Base-by-base conservation (phyloP, 2,888 invertebrate genomes). In the Ellobium chinense region DNA sequence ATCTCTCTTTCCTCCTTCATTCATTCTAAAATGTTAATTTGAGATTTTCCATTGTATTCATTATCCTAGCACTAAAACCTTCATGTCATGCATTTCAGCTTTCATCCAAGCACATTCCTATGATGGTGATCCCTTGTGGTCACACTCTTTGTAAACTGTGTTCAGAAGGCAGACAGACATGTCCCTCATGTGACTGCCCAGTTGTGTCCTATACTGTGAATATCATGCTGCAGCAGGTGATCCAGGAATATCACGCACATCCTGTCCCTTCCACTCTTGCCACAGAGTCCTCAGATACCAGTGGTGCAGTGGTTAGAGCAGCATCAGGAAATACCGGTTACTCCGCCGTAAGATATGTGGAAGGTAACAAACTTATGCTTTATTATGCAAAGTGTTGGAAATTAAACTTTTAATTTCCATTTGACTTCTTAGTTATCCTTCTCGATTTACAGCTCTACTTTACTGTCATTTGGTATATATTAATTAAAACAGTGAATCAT, bases 141-240 rank as follows among this genome's bases (percentile, higher is more conserved):
- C 83, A 83, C 68, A 83, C 81, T 1, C 34, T 83, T 34, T 83
- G 83, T 77, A 81, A 81, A 31, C n/a, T 65, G 1, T 83, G 83
- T 58, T 63, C 81, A 34, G 34, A 77, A n/a, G 79, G 72, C 0
- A 81, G 66, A 37, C 36, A 31, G 5, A 18, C 29, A 29, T 83
- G 83, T 24, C 79, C 79, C 1, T 60, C 66, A 24, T 83, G 83
- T 58, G 72, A 81, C 58, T 79, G 76, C 34, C 27, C 29, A 14
- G 77, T 83, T 9, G 54, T 34, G 27, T 79, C 83, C 21, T 73
- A 80, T n/a, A 83, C 81, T 39, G 39, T 80, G 31, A 83, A 83
- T 60, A 80, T 81, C 56, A 81, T 83, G 81, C 81, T 83, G 21
- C 83, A 81, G 62, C 83, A 83, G 58, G 81, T 83, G 27, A 83